A percentile compares a stretch with the other conserved stretches of the same genome.
Evolutionary conservation across 2,888 invertebrate genomes (phyloP).

Genomic region (Cosmia trapezina): DNA sequence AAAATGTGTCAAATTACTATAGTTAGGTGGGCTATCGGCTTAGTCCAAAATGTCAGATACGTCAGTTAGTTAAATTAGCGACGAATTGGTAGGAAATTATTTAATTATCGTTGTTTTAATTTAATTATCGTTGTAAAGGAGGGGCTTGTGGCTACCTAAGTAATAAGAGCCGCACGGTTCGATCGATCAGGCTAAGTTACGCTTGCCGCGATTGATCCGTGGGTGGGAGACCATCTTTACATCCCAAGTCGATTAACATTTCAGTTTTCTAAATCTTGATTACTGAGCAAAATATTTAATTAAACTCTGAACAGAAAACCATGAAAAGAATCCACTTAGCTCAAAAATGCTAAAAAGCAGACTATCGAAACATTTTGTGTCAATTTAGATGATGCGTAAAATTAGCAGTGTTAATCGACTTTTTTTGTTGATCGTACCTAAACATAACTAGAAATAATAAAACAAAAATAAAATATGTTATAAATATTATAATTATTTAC

Average conservation of each 20-base stretch:
- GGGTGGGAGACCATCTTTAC: no score
- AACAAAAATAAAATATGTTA: constrained; percentile 8
- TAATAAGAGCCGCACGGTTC: no score
- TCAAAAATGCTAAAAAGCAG: not conserved
- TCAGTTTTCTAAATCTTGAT: not conserved
- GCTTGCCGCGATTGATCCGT: no score
- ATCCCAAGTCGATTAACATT: not conserved
- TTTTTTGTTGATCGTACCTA: not conserved
- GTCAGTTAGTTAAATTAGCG: no score
- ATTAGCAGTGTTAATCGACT: not conserved
- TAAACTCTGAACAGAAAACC: not conserved
- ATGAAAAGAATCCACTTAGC: not conserved
- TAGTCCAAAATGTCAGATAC: no score
- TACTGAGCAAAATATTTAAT: not conserved
- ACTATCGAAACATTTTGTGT: not conserved
- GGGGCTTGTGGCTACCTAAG: no score
- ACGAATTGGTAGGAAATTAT: no score
- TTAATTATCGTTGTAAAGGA: no score
- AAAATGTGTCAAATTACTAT: no score
- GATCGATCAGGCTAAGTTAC: no score
- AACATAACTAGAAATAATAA: constrained; percentile 13
- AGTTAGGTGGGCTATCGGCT: no score
- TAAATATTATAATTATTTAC: constrained; percentile 44
- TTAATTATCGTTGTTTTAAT: no score
- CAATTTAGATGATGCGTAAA: not conserved